These are phyloP conservation scores for Cerceris rybyensis DNA, from an alignment of 2,888 invertebrate species.

Conservation along the genomic window DNA sequence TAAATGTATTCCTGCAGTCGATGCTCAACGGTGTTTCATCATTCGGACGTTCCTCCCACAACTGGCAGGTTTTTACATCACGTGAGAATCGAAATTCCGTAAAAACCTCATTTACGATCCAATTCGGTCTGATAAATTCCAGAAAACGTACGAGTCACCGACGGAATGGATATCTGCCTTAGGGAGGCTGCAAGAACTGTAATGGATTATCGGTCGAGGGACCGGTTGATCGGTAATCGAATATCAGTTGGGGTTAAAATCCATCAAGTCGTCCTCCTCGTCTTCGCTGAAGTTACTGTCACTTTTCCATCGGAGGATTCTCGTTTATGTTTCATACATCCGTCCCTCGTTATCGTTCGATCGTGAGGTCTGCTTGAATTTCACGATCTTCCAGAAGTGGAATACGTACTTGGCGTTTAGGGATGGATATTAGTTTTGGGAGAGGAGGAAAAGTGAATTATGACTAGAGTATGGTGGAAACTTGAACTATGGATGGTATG, in stretches of 20 bases:
- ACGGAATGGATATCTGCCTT: slow-evolving; percentile 59
- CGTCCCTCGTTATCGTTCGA: slow-evolving; percentile 1
- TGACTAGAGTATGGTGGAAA: too few species aligned
- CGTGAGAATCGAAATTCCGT: slow-evolving; percentile 44
- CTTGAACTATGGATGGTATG: too few species aligned
- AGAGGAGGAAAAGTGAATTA: too few species aligned
- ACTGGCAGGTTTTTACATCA: slow-evolving; percentile 36
- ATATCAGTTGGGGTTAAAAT: slow-evolving; percentile 78
- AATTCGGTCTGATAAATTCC: slow-evolving; percentile 75
- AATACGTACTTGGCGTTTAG: too few species aligned
- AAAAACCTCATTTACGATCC: slow-evolving; percentile 70
- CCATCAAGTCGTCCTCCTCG: slow-evolving; percentile 72
- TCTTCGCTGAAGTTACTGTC: slow-evolving; percentile 40
- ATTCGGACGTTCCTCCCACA: too few species aligned
- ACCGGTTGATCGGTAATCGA: slow-evolving; percentile 71
- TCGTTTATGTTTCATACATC: background rate
- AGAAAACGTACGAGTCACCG: slow-evolving; percentile 74
- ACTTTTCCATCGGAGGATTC: slow-evolving; percentile 18
- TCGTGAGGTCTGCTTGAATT: background rate
- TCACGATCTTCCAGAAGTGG: too few species aligned
- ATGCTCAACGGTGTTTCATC: too few species aligned
- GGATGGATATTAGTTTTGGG: too few species aligned
- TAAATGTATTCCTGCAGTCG: too few species aligned
- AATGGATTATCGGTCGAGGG: slow-evolving; percentile 76
- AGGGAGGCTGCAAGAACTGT: slow-evolving; percentile 74